Evolutionary conservation across 2,113 vertebrate species (phyloP), one percentile per base, ranked within the genome.

Genomic region (Austrofundulus limnaeus): DNA sequence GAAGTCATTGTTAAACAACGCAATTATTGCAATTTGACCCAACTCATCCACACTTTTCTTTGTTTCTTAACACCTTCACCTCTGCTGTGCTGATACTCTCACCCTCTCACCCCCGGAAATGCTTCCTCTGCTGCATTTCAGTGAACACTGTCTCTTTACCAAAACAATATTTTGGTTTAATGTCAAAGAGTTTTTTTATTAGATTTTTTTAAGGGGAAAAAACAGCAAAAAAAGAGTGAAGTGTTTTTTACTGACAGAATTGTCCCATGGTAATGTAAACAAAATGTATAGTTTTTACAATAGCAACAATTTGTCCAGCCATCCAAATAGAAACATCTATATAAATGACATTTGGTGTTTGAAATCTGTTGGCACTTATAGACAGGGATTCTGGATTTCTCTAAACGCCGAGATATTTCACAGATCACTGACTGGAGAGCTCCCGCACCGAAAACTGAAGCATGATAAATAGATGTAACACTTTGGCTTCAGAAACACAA

Each of bases 11-110:
- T 63, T 25, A 60, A 45, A 25, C 47, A 28, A 21, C 15, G 28
- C 56, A 55, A 24, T 20, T 45, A 58, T 49, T 78, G 49, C 53
- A 69, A 45, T 39, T 54, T 75, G 46, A 76, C 37, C 56, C 16
- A 16, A 64, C 17, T 68, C 67, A 23, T 12, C 60, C 20, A 24
- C 42, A 48, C 49, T 64, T 66, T 31, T 48, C 25, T 1, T 24
- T 11, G n/a, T 61, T 48, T 24, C 41, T 34, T 41, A 15, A 38
- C 43, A 48, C 19, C 20, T 23, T 17, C 15, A 8, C 14, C 17
- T 23, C 19, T 38, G 28, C 19, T 21, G 19, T 43, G 11, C 14
- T 19, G 23, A 24, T 49, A 25, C n/a, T 42, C 14, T 20, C 54
- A 48, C 39, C 5, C n/a, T 70, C 41, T 58, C 14, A 23, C 13